Evolutionary conservation across 2,113 vertebrate genomes (phyloP).

Genomic region (Ranitomeya variabilis): DNA sequence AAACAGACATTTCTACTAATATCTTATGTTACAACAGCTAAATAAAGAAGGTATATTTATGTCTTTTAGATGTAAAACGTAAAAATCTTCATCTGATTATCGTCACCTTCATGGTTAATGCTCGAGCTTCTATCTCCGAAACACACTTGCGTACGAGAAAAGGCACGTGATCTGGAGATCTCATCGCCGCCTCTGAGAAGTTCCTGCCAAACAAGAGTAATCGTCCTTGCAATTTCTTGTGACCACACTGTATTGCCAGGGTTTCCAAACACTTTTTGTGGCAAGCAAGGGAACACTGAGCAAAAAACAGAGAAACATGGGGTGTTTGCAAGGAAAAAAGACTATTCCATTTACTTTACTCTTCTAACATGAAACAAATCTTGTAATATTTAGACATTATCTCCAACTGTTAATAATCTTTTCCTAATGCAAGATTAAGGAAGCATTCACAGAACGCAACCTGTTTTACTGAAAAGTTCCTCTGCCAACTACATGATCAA

Average conservation of each 20-base stretch:
- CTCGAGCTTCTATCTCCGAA: slow-evolving; percentile 87
- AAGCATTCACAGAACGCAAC: neutral
- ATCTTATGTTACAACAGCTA: no score
- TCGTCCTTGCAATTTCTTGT: slow-evolving; percentile 93
- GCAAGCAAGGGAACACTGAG: slow-evolving; percentile 90
- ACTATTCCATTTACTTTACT: neutral
- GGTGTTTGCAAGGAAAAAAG: no score
- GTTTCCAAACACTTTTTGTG: slow-evolving; percentile 97
- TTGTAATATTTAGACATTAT: neutral
- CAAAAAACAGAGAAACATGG: neutral
- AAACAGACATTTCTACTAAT: neutral
- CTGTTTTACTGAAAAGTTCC: neutral
- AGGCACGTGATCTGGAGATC: slow-evolving; percentile 80
- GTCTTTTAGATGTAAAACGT: neutral
- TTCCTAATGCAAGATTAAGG: neutral
- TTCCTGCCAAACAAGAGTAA: slow-evolving; percentile 92
- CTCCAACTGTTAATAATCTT: neutral
- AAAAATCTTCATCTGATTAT: neutral
- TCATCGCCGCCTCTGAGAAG: slow-evolving; percentile 73
- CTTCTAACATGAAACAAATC: neutral
- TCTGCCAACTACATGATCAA: neutral
- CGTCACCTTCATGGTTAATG: slow-evolving; percentile 88
- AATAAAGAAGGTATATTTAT: no score
- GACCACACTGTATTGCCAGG: slow-evolving; percentile 93
- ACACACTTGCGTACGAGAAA: slow-evolving; percentile 92